These are phyloP conservation scores for Mormyrus lacerda DNA, from an alignment of 2,113 vertebrate genomes.

Conservation along the genomic window DNA sequence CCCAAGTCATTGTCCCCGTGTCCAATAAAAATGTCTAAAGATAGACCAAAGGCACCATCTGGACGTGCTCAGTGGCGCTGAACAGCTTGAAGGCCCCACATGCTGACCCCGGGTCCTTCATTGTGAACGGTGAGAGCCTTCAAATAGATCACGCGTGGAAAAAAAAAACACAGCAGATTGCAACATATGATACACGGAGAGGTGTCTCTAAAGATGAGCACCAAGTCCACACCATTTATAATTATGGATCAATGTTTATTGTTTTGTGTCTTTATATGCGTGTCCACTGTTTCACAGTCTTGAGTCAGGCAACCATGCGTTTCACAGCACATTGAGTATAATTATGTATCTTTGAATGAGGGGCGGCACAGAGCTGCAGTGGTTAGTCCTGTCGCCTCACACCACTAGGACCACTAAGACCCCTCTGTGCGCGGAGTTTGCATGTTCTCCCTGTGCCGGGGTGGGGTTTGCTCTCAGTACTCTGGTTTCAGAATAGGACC, in stretches of 20 bases:
- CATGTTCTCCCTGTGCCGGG: neutral
- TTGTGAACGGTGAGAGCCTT: neutral
- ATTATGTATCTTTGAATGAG: neutral
- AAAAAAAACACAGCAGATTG: neutral
- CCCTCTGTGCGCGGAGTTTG: neutral
- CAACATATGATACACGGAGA: neutral
- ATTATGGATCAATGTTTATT: neutral
- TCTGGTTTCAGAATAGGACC: neutral
- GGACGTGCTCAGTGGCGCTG: neutral
- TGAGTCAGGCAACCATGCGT: neutral
- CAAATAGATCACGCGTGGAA: neutral
- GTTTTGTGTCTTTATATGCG: neutral
- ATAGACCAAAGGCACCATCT: neutral
- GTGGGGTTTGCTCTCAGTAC: no score
- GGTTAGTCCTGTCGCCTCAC: neutral
- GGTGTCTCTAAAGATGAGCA: neutral
- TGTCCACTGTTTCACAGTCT: neutral
- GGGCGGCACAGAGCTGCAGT: neutral
- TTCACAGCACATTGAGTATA: neutral
- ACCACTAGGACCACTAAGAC: neutral
- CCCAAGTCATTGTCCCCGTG: neutral
- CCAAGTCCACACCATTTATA: neutral
- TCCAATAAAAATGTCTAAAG: constrained; percentile 13
- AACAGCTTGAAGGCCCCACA: neutral
- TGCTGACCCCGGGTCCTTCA: neutral